These are phyloP conservation scores for Idaea straminata DNA, from an alignment of 2,888 invertebrate species.

Conservation along the genomic window DNA sequence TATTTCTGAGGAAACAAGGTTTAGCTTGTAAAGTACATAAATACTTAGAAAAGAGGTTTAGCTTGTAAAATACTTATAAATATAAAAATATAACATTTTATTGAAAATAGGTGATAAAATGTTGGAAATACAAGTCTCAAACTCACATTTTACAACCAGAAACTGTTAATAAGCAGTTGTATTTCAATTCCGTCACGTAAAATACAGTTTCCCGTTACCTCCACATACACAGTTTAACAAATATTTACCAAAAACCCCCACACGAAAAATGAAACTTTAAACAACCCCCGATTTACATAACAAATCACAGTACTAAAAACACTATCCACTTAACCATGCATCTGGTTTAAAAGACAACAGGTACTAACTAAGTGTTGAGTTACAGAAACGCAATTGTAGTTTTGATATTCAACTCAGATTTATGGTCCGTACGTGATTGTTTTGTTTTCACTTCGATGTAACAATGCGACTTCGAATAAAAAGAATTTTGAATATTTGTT, in stretches of 20 bases:
- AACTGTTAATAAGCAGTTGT: not conserved
- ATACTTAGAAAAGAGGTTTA: too few relatives aligned
- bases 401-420: slow-evolving; percentile 45
- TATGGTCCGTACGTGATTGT: slow-evolving; percentile 44
- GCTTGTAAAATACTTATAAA: too few relatives aligned
- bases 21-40: too few relatives aligned
- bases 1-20: too few relatives aligned
- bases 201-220: not conserved
- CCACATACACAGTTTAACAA: slow-evolving; percentile 9
- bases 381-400: slow-evolving; percentile 22
- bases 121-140: not conserved
- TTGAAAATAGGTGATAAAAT: too few relatives aligned
- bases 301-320: slow-evolving; percentile 32
- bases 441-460: slow-evolving; percentile 34
- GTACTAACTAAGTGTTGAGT: slow-evolving; percentile 12
- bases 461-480: slow-evolving; percentile 33
- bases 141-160: not conserved
- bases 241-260: slow-evolving; percentile 19
- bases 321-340: not conserved
- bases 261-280: slow-evolving; percentile 17
- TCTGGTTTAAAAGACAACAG: not conserved
- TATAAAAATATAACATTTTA: too few relatives aligned
- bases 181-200: not conserved
- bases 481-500: slow-evolving; percentile 17
- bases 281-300: slow-evolving; percentile 31